A percentile compares a stretch with the other conserved stretches of the same genome.
Conservation (phyloP, 2,888 invertebrate genomes). For the Epiblema foenella region DNA sequence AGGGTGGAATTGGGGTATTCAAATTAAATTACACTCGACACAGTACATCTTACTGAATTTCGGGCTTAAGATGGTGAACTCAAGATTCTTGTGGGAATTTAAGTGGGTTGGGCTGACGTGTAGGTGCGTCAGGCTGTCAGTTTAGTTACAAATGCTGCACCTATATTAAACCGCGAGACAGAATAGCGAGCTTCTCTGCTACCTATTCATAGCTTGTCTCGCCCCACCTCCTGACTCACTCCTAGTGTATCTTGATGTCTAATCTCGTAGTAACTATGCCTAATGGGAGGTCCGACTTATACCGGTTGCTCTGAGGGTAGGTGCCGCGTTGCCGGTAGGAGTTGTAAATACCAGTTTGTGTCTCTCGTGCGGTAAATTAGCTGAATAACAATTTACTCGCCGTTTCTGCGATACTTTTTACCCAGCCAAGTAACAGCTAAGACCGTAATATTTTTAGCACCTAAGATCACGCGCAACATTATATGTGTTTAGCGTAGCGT, state of each 20-base stretch:
- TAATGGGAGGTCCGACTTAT: neutral
- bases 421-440: neutral
- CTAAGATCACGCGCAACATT: too few relatives aligned
- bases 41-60: conserved; percentile 55
- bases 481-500: neutral
- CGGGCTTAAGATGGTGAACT: conserved; percentile 47
- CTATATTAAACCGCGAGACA: conserved; percentile 24
- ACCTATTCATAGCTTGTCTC: neutral
- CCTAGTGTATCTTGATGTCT: neutral
- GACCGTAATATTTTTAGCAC: neutral
- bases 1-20: conserved; percentile 47
- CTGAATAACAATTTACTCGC: conserved; percentile 8
- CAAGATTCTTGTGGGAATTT: conserved; percentile 46
- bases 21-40: conserved; percentile 60
- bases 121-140: conserved; percentile 23
- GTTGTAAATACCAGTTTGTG: conserved; percentile 1
- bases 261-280: neutral
- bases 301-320: neutral
- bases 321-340: neutral
- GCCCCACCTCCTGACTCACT: neutral
- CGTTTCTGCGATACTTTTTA: neutral
- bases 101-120: conserved; percentile 8
- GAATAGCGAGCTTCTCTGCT: conserved; percentile 4
- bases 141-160: conserved; percentile 26
- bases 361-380: conserved; percentile 20